These are phyloP conservation scores for Eciton burchellii DNA, from an alignment of 1,140 invertebrate genomes.

Conservation along the genomic window DNA sequence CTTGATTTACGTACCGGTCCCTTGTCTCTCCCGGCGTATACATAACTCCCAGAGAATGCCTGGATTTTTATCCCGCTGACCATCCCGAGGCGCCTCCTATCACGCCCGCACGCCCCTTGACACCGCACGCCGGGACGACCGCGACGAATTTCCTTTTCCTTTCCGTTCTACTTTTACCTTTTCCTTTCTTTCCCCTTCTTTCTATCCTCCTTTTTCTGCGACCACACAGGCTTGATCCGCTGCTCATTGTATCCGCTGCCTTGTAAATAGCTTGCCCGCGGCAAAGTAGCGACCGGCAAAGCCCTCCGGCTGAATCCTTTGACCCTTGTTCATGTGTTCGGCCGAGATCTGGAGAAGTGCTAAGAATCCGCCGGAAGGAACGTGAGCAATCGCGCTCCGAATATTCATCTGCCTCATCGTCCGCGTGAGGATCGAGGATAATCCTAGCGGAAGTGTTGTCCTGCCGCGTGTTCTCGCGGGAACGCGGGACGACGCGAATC, in stretches of 20 bases:
- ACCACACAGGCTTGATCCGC: slow-evolving; percentile 4
- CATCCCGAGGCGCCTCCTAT: slow-evolving; percentile 29
- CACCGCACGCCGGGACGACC: slow-evolving; percentile 2
- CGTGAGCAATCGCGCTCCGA: slow-evolving; percentile 29
- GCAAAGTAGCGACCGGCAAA: slow-evolving; percentile 7
- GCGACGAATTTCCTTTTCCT: slow-evolving; percentile 42
- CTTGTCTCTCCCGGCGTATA: slow-evolving; percentile 67
- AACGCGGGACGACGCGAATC: neutral
- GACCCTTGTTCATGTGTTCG: neutral
- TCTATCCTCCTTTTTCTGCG: neutral
- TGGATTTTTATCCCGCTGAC: slow-evolving; percentile 43
- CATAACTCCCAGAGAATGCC: slow-evolving; percentile 54
- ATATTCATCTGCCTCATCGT: slow-evolving; percentile 64
- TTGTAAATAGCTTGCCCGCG: neutral
- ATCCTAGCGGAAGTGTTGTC: slow-evolving; percentile 18
- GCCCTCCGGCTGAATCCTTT: slow-evolving; percentile 18
- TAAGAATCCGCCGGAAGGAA: neutral
- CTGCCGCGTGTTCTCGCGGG: neutral
- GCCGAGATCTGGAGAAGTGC: neutral
- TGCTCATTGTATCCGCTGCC: neutral
- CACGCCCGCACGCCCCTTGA: slow-evolving; percentile 19
- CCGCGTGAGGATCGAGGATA: slow-evolving; percentile 8
- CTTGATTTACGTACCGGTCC: slow-evolving; percentile 75
- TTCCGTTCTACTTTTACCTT: slow-evolving; percentile 17
- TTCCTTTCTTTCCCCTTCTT: slow-evolving; percentile 10